phyloP scores from a whole-genome alignment of 2,888 invertebrate genomes.

The Antheraea yamamai region DNA sequence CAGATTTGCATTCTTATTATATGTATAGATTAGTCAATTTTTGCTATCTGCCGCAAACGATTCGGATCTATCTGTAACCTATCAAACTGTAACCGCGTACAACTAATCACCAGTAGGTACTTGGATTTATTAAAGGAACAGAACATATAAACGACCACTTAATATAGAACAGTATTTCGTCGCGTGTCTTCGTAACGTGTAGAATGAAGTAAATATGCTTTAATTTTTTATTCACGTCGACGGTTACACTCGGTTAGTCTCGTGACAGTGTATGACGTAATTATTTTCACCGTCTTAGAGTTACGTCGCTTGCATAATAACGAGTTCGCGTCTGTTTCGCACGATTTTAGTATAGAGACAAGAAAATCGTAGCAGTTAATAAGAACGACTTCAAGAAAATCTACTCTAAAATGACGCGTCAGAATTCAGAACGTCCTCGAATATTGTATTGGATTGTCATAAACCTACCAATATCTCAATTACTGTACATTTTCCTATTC shows the following conservation, averaged over 20 bases:
- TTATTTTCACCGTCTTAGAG: slow-evolving; percentile 50
- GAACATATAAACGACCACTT: background rate
- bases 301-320: slow-evolving; percentile 51
- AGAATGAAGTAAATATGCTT: background rate
- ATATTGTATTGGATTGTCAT: too few relatives aligned
- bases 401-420: too few relatives aligned
- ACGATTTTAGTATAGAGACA: slow-evolving; percentile 40
- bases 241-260: slow-evolving; percentile 38
- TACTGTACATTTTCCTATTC: too few relatives aligned
- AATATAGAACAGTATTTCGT: slow-evolving; percentile 18
- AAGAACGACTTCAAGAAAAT: background rate
- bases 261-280: slow-evolving; percentile 53
- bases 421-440: too few relatives aligned
- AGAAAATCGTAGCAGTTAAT: slow-evolving; percentile 30
- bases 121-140: background rate
- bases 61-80: slow-evolving; percentile 34
- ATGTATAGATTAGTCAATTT: slow-evolving; percentile 2
- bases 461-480: too few relatives aligned
- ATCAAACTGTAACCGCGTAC: slow-evolving; percentile 34
- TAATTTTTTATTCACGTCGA: slow-evolving; percentile 27
- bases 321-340: slow-evolving; percentile 50
- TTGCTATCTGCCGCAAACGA: slow-evolving; percentile 32
- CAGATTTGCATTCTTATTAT: too few relatives aligned
- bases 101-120: background rate
- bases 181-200: background rate